Conservation (phyloP, 2,797 vertebrate genomes). For the Valencia hispanica region DNA sequence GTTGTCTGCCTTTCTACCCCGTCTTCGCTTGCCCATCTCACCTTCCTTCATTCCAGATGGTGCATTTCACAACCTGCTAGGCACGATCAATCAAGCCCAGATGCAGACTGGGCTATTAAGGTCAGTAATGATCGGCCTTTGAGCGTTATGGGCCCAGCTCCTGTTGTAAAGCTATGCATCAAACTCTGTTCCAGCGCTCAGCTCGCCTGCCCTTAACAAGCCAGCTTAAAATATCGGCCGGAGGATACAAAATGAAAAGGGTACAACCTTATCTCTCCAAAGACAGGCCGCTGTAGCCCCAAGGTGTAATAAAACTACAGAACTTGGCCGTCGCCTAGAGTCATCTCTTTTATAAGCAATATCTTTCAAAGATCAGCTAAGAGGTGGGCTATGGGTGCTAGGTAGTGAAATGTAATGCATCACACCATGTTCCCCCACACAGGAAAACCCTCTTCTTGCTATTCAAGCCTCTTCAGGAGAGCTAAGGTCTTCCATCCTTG, state of each 20-base stretch:
- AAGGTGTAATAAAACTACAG: conserved; percentile 94
- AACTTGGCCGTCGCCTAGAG: conserved; percentile 89
- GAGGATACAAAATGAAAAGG: conserved; percentile 94
- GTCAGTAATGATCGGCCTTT: conserved; percentile 83
- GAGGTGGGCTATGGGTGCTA: conserved; percentile 81
- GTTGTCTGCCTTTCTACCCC: conserved; percentile 75
- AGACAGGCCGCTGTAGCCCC: conserved; percentile 90
- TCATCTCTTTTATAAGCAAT: conserved; percentile 94
- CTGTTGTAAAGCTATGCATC: conserved; percentile 81
- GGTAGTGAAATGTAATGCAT: conserved; percentile 79
- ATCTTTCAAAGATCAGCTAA: conserved; percentile 91
- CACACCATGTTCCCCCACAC: conserved; percentile 69
- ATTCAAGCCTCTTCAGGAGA: conserved; percentile 64
- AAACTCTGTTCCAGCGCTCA: conserved; percentile 78
- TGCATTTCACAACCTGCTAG: conserved; percentile 88
- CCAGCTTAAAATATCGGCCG: conserved; percentile 90
- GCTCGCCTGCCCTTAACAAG: conserved; percentile 83
- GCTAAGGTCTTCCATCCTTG: conserved; percentile 54
- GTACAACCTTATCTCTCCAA: conserved; percentile 95
- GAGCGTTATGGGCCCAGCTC: conserved; percentile 80
- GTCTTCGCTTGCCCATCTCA: conserved; percentile 75
- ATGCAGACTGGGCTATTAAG: conserved; percentile 82
- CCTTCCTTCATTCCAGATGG: conserved; percentile 87
- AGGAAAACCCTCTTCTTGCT: conserved; percentile 63
- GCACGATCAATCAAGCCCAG: conserved; percentile 83